Evolutionary conservation across 2,888 invertebrate genomes (phyloP), one percentile per base, ranked within the genome.

Genomic region (Pherbina coryleti): DNA sequence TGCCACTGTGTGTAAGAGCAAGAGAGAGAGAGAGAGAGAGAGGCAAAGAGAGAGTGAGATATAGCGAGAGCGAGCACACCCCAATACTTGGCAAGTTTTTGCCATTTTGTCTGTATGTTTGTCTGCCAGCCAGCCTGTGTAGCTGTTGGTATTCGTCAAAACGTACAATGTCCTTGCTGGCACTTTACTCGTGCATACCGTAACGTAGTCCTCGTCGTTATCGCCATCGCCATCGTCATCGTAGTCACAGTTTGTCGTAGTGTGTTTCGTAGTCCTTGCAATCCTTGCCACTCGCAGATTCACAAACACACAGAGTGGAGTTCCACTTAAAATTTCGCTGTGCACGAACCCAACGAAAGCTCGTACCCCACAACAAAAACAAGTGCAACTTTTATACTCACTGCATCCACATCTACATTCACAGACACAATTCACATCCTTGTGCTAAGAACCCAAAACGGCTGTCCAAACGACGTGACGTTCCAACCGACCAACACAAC

Each of bases 171-270:
- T 66, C 67, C 66, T 75, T 34, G 75, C 75, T 74, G 66, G 66
- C 75, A 75, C 67, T 75, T 75, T 53, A 53, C 25, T 75, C 67
- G 75, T 75, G 75, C 55, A 75, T 75, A 75, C 22, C 75, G 75
- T 55, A 73, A 57, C 62, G 37, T 67, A 37, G 66, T 75, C 25
- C 55, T 37, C 55, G 75, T 31, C 74, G 74, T 28, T 31, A 17
- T 75, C 75, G 67, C 28, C 67, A 31, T 37, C 66, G 57, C 37
- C 64, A 67, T 72, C 75, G 72, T 53, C 51, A 22, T 57, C 75
- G 75, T 51, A 53, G 64, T 62, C 60, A 49, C 44, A 37, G 60
- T 28, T 14, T 69, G 22, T 49, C 31, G 53, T 53, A 28, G 51
- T 70, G 70, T 53, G 70, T 28, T 51, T 28, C 70, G 70, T 49